Percentiles rank a stretch among this genome's conserved stretches.
phyloP scores from a whole-genome alignment of 2,888 invertebrate genomes.

The Archips xylosteana region DNA sequence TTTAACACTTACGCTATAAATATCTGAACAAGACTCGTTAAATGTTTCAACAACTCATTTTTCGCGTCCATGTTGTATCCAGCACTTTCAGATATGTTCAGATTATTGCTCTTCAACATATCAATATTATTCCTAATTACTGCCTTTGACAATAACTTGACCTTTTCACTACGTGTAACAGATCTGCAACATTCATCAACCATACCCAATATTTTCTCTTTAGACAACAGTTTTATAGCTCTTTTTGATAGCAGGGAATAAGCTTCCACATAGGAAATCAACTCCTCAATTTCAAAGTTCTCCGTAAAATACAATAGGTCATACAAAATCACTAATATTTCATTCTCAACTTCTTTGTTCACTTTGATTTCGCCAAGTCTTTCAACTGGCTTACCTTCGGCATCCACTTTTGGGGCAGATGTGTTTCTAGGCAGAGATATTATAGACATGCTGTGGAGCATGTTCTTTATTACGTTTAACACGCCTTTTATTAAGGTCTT shows the following conservation, averaged over 20 bases:
- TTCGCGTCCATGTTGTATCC: slow-evolving; percentile 46
- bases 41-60: slow-evolving; percentile 29
- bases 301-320: slow-evolving; percentile 62
- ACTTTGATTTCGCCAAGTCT: slow-evolving; percentile 64
- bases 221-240: slow-evolving; percentile 66
- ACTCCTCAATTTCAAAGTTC: slow-evolving; percentile 60
- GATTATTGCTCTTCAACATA: slow-evolving; percentile 61
- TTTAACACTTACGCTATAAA: slow-evolving; percentile 19
- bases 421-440: slow-evolving; percentile 62
- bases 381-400: slow-evolving; percentile 51
- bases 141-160: slow-evolving; percentile 62
- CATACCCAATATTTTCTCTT: slow-evolving; percentile 65
- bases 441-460: slow-evolving; percentile 65
- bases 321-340: slow-evolving; percentile 64
- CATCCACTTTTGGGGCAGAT: slow-evolving; percentile 50
- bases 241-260: slow-evolving; percentile 67
- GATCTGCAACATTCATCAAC: slow-evolving; percentile 57
- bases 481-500: slow-evolving; percentile 57
- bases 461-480: slow-evolving; percentile 60
- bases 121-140: slow-evolving; percentile 58
- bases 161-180: slow-evolving; percentile 55
- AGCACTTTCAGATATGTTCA: slow-evolving; percentile 30
- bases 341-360: slow-evolving; percentile 72
- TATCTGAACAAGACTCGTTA: slow-evolving; percentile 17
- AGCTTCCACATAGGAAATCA: slow-evolving; percentile 58